Conservation (phyloP, 1,140 invertebrate species). For the Charaxes varanes region DNA sequence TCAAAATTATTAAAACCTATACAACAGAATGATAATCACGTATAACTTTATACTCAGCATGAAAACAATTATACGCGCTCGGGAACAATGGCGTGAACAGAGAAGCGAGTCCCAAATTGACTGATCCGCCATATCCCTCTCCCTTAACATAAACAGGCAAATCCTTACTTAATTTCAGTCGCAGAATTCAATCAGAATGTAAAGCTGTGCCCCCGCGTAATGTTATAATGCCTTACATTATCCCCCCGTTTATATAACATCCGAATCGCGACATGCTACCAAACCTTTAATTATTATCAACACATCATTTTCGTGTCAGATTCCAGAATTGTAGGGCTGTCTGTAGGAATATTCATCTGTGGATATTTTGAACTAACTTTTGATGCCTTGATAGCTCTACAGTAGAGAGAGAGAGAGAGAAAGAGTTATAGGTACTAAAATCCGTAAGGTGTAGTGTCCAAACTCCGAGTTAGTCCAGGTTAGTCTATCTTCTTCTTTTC, state of each 20-base stretch:
- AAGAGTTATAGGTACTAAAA: no score
- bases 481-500: no score
- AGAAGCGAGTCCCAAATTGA: constrained; percentile 53
- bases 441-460: no score
- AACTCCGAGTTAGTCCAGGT: no score
- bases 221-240: constrained; percentile 70
- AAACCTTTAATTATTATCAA: constrained; percentile 75
- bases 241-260: constrained; percentile 47
- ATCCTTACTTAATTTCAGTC: constrained; percentile 72
- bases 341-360: no score
- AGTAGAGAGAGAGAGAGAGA: no score
- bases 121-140: constrained; percentile 57
- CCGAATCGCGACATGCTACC: constrained; percentile 52
- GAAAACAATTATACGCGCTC: constrained; percentile 10
- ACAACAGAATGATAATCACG: neutral
- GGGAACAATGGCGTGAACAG: constrained; percentile 51
- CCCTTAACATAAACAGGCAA: constrained; percentile 68
- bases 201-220: constrained; percentile 65
- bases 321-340: constrained; percentile 51
- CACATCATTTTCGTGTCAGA: constrained; percentile 69
- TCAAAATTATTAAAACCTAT: no score
- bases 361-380: no score
- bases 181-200: constrained; percentile 70
- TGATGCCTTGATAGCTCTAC: no score
- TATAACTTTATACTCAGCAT: constrained; percentile 5